Percentiles rank a stretch among this genome's conserved stretches.
phyloP scores from a whole-genome alignment of 2,113 vertebrate genomes.

The Poeciliopsis retropinna region DNA sequence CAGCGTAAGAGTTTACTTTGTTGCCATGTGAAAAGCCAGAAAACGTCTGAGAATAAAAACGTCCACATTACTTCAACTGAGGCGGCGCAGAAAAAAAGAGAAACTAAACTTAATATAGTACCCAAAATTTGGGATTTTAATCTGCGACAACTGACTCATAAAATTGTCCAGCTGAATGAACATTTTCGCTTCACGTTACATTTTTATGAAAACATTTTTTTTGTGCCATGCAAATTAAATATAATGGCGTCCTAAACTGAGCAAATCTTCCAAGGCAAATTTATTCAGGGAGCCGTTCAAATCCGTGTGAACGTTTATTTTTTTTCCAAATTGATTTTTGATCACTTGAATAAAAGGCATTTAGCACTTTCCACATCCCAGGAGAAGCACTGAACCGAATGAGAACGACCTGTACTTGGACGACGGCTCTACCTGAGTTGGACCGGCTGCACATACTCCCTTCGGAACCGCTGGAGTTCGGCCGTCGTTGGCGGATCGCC shows the following conservation, averaged over 20 bases:
- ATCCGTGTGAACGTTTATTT: neutral
- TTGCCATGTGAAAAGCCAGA: too few relatives aligned
- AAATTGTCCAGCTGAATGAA: neutral
- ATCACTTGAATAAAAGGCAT: neutral
- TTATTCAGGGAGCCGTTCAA: neutral
- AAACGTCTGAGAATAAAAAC: neutral
- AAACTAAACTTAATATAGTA: neutral
- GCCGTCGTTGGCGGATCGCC: constrained; percentile 93
- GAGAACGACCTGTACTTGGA: neutral
- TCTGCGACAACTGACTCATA: neutral
- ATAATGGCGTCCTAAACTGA: neutral
- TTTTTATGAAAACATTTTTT: neutral
- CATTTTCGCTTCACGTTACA: neutral
- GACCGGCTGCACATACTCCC: constrained; percentile 97
- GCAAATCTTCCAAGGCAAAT: neutral
- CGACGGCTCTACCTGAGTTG: constrained; percentile 89
- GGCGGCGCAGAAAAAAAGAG: too few relatives aligned
- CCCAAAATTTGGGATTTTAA: neutral
- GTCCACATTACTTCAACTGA: neutral
- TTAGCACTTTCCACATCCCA: neutral
- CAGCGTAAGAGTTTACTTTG: too few relatives aligned
- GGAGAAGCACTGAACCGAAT: neutral
- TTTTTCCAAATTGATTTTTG: neutral
- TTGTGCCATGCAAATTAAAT: too few relatives aligned
- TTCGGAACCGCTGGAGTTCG: constrained; percentile 95